Base-by-base conservation (phyloP, 1,140 invertebrate species). In the Chrysomallon squamiferum region DNA sequence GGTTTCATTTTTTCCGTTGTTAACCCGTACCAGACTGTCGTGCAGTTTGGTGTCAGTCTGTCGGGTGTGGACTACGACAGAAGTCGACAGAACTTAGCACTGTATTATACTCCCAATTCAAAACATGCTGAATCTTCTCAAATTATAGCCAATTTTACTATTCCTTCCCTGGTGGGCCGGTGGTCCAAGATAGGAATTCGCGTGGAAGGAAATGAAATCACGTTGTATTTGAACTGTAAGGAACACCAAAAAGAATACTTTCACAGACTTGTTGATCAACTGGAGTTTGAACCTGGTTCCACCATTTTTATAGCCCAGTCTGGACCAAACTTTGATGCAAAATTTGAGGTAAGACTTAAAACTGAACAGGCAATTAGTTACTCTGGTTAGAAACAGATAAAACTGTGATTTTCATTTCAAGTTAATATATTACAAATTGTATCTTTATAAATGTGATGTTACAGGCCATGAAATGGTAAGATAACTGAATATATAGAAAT, bases 1-100 rank as follows among this genome's bases (percentile, higher is more conserved):
- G 73, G 75, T 20, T 73, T 69, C 52, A 33, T 77, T 43, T 77
- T 77, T 59, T 71, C 75, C 30, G 73, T 77, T 49, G 71, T 75
- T 43, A 73, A 77, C 45, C 71, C 73, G 3, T 72, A 66, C 61
- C 59, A 70, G 32, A 73, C 71, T 13, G 57, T 77, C 33, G 58
- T 77, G 22, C 65, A 71, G 45, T 75, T 77, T 54, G 75, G 75
- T 47, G 45, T 77, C 6, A 62, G 60, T 43, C 43, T 77, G 22
- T 57, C 66, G 41, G 32, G 43, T 18, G 18, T 35, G 15, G 52
- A 47, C 3, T 41, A 41, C 7, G 66, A 43, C 38, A 66, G 47
- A 20, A 56, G 30, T 0, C 41, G 57, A 11, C 69, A 76, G 56
- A 66, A 62, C 38, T 32, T 77, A 27, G 50, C 62, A 1, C 49